A percentile compares a stretch with the other conserved stretches of the same genome.
Conservation (phyloP, 2,888 invertebrate species). For the Andricus curvator region DNA sequence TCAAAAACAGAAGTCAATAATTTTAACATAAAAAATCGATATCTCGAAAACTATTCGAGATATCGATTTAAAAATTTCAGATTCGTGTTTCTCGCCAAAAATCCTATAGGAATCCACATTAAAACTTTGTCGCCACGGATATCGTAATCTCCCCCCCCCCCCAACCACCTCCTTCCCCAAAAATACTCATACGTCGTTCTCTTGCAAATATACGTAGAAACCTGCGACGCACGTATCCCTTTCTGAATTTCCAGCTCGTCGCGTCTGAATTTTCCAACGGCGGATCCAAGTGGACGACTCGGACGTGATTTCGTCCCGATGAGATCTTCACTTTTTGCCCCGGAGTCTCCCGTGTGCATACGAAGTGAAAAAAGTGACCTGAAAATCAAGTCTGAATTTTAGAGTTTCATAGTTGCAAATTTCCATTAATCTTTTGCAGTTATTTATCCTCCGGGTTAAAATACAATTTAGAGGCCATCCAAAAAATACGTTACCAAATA, state of each 20-base stretch:
- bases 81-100: no score
- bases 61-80: no score
- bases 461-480: neutral
- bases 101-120: no score
- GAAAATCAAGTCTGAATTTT: conserved; percentile 1
- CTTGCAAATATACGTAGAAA: conserved; percentile 50
- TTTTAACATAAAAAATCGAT: no score
- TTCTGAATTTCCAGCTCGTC: conserved; percentile 56
- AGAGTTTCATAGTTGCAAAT: neutral
- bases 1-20: no score
- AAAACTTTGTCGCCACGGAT: no score
- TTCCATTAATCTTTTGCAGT: neutral
- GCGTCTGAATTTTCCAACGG: conserved; percentile 56
- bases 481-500: no score
- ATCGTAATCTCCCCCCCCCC: no score
- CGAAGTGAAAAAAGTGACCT: conserved; percentile 3
- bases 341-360: neutral
- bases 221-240: conserved; percentile 42
- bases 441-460: neutral
- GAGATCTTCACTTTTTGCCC: conserved; percentile 27
- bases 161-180: neutral
- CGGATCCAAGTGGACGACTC: conserved; percentile 21
- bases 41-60: no score
- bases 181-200: conserved; percentile 50
- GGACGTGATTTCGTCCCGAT: conserved; percentile 19